Base-by-base conservation (phyloP, 2,797 vertebrate genomes). In the Eutrigla gurnardus region DNA sequence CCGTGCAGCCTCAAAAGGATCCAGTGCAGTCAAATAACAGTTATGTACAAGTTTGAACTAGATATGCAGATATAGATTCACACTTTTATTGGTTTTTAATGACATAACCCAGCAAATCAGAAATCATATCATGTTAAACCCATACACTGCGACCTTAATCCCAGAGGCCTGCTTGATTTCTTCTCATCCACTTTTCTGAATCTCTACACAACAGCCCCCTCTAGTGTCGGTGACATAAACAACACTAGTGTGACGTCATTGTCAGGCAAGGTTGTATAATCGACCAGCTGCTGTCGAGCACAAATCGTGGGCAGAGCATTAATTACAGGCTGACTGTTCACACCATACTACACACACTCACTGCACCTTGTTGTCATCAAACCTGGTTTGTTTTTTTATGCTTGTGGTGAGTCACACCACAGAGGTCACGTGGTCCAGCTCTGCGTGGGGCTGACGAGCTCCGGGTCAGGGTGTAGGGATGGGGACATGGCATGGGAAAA, bases 401-500 rank as follows among this genome's bases (percentile, higher is more conserved):
- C 61, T 8, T 65, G 65, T 45, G 42, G 52, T 15, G 46, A 54
- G 40, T 47, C 11, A 17, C 50, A 80, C 81, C 80, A 8, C 86
- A 81, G 80, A 70, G 79, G 60, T 81, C 81, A 35, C 1, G 37
- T 33, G 49, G 52, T 69, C 62, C 75, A 47, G 73, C 4, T 2
- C 13, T 43, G 37, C 63, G 46, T 10, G 25, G 40, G 61, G 39
- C 32, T 11, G 36, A 66, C 36, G 58, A 60, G 69, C 43, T 2
- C 10, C 0, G 49, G 73, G 64, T 74, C 80, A 65, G 71, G 58
- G 25, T 39, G 61, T 83, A 78, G 83, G 85, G 88, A 83, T 50
- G 25, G 37, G 42, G 58, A 78, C 62, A 54, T 79, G 72, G 81
- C 75, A 75, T 87, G 88, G 88, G 89, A 89, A 81, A 92, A 70